Base-by-base conservation (phyloP, 2,888 invertebrate genomes). In the Sussaba pulchella region DNA sequence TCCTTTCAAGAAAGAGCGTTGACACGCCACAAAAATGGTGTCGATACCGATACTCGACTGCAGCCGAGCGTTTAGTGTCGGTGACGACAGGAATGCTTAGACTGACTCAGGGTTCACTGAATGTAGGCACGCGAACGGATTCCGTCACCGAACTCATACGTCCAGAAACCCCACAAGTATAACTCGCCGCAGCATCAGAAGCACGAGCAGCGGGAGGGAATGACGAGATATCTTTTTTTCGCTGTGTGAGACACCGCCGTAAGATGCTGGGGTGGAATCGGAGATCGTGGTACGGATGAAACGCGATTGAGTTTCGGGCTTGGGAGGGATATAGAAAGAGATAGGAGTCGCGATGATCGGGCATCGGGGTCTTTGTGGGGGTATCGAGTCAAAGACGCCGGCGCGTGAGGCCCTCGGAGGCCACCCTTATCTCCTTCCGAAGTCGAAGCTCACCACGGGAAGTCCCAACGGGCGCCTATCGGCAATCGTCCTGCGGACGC, bases 371-470 rank as follows among this genome's bases (percentile, higher is more conserved):
- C 61, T 50, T 43, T 69, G 52, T 63, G 75, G 61, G 59, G 86
- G 83, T 84, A 87, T 82, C 83, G 85, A 84, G 81, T 89, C 90
- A 91, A 91, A 91, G 91, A 85, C 84, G 86, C 89, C 89, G 91
- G 88, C 90, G 45, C 69, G 26, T 5, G 6, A 43, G 43, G 57
- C 63, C 79, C 64, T 64, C 74, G 59, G 66, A 50, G 52, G 67
- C 67, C 63, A 78, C 77, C 79, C 89, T 90, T 90, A 91, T 91
- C 91, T 90, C 85, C 82, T 87, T 86, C 86, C 86, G 89, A 87
- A 88, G 90, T 90, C 90, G 87, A 89, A 87, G 67, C 79, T 81
- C 85, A 73, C 89, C 86, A 88, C 87, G 90, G 91, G 89, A 86
- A 83, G 88, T 84, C 85, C 84, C 85, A 78, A 81, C 84, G 86